Percentiles rank a stretch among this genome's conserved stretches.
Conservation (phyloP, 2,113 vertebrate species). For the Eulemur rufifrons region DNA sequence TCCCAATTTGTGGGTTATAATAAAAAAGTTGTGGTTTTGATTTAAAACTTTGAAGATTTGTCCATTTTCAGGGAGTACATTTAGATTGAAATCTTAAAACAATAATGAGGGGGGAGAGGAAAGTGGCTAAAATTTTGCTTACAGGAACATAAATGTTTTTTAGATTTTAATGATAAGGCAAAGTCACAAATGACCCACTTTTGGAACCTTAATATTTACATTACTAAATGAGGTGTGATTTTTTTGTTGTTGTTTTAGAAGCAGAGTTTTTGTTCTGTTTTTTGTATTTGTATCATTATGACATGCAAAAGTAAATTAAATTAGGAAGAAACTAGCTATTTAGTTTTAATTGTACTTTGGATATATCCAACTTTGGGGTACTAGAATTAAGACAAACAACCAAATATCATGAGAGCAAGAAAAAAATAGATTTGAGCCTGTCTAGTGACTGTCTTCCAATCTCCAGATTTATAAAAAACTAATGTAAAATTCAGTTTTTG, state of each 20-base stretch:
- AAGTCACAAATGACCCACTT: background rate
- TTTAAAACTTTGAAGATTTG: constrained; percentile 4
- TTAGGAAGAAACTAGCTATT: background rate
- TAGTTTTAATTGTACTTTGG: background rate
- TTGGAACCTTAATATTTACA: background rate
- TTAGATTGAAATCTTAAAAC: constrained; percentile 47
- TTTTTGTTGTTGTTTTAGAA: constrained; percentile 3
- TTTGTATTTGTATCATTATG: background rate
- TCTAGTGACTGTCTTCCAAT: background rate
- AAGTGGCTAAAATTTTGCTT: constrained; percentile 30
- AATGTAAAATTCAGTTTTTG: background rate
- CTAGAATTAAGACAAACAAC: background rate
- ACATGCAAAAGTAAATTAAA: background rate
- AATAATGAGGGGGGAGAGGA: background rate
- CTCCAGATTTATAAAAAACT: background rate
- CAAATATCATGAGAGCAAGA: background rate
- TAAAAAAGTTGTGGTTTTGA: constrained; percentile 38
- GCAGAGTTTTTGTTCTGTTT: constrained; percentile 9
- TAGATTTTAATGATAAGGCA: background rate
- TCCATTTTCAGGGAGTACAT: background rate
- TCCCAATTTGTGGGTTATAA: constrained; percentile 11
- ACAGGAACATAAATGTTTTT: background rate
- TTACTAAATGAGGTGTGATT: background rate
- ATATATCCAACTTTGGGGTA: background rate
- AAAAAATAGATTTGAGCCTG: background rate